Evolutionary conservation across 2,888 invertebrate species (phyloP), one percentile per base, ranked within the genome.

Genomic region (Pomacea canaliculata): DNA sequence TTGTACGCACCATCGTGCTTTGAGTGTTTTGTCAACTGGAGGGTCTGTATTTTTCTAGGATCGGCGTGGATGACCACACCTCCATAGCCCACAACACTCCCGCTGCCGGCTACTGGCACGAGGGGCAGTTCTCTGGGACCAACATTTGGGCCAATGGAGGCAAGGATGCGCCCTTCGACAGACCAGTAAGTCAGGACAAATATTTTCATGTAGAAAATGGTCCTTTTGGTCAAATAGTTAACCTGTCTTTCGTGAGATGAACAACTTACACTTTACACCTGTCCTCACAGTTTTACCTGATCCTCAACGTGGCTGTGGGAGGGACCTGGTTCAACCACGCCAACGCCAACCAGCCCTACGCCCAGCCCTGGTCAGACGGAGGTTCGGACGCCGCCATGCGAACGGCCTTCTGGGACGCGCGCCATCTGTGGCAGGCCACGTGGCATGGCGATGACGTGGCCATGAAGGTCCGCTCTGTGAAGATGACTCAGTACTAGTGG

Each of bases 361-460:
- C 86, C 0, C 96, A 96, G 88, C 96, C 96, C 0, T 96, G 96
- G 96, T 90, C 80, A 48, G 95, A 96, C 89, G 87, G 87, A 9
- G 93, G 37, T 72, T 18, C 77, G 77, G 37, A 73, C 88, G 93
- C 93, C 0, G 93, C 71, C 16, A 78, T 67, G 18, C 92, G 93
- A 4, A 56, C 51, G 51, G 51, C 51, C 79, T 96, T 96, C 91
- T 95, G 94, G 94, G 91, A 92, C 9, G 81, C 92, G 0, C 91
- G 92, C 59, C 90, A 92, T 18, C 90, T 92, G 66, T 94, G 94
- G 93, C 87, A 92, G 66, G 90, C 93, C 0, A 94, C 94, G 5
- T 96, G 96, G 96, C 78, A 90, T 18, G 91, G 88, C 1, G 92
- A 93, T 0, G 91, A 93, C 37, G 91, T 92, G 69, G 91, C 92